Percentiles rank a stretch among this genome's conserved stretches.
Evolutionary conservation across 2,888 invertebrate genomes (phyloP).

Genomic region (Aelia acuminata): DNA sequence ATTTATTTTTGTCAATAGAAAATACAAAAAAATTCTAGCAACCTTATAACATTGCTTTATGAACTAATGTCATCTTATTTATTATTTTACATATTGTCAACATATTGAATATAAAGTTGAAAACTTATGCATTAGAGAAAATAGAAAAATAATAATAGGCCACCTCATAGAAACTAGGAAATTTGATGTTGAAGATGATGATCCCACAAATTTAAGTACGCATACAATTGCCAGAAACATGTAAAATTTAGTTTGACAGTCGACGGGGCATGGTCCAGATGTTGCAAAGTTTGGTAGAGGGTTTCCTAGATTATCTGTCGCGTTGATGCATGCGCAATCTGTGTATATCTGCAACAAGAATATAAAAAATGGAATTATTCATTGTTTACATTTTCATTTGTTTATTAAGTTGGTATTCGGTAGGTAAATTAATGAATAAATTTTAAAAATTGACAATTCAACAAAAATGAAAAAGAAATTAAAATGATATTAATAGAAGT

Average conservation of each 20-base stretch:
- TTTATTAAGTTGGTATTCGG: too few species aligned
- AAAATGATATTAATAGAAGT: too few species aligned
- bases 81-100: too few species aligned
- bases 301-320: conserved; percentile 41
- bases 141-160: background rate
- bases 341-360: conserved; percentile 64
- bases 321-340: conserved; percentile 64
- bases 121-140: background rate
- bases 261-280: conserved; percentile 66
- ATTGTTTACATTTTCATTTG: background rate
- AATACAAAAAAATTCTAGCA: too few species aligned
- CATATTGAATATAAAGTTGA: too few species aligned
- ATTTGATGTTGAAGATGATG: conserved; percentile 66
- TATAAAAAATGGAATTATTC: background rate
- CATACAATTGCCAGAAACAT: conserved; percentile 66
- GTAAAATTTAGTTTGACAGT: conserved; percentile 65
- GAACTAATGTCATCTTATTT: too few species aligned
- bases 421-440: too few species aligned
- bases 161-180: conserved; percentile 67
- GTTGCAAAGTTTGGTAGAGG: conserved; percentile 56
- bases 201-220: conserved; percentile 66
- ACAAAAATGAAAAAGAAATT: too few species aligned
- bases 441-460: too few species aligned
- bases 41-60: too few species aligned
- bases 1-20: too few species aligned